phyloP scores from a whole-genome alignment of 1,140 invertebrate genomes.

The Stegodyphus mimosarum region DNA sequence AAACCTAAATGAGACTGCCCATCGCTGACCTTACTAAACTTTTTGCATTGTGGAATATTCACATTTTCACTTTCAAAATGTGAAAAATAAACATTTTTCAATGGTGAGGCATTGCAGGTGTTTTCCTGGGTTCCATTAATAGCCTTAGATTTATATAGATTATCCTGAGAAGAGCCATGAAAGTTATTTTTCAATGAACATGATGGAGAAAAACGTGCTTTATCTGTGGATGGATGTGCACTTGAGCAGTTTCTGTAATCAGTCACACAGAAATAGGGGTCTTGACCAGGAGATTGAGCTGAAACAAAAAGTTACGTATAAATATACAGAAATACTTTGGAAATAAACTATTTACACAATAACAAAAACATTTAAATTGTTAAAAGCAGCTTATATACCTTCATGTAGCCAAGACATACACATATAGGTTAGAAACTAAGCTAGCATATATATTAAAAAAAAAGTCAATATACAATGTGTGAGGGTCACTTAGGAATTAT shows the following conservation, averaged over 20 bases:
- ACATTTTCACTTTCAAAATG: conserved; percentile 53
- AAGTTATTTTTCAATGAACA: conserved; percentile 40
- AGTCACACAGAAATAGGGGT: conserved; percentile 43
- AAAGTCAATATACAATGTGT: too few species aligned
- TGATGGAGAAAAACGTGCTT: conserved; percentile 44
- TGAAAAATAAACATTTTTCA: conserved; percentile 60
- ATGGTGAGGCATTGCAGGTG: conserved; percentile 52
- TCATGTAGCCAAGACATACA: too few species aligned
- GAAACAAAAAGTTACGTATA: too few species aligned
- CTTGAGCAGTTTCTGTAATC: conserved; percentile 51
- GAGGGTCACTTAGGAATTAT: too few species aligned
- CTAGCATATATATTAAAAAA: too few species aligned
- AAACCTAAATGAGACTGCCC: conserved; percentile 9
- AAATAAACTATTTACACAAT: too few species aligned
- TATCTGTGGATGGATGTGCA: conserved; percentile 55
- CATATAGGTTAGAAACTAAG: too few species aligned
- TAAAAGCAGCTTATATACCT: too few species aligned
- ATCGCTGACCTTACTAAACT: conserved; percentile 9
- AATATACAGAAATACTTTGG: too few species aligned
- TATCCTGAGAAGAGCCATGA: conserved; percentile 46
- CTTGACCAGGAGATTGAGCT: conserved; percentile 32
- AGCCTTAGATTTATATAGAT: conserved; percentile 12
- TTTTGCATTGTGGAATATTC: conserved; percentile 30
- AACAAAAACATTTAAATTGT: too few species aligned
- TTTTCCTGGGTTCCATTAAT: conserved; percentile 34